Evolutionary conservation across 2,797 vertebrate genomes (phyloP).

Genomic region (Cyclura pinguis): DNA sequence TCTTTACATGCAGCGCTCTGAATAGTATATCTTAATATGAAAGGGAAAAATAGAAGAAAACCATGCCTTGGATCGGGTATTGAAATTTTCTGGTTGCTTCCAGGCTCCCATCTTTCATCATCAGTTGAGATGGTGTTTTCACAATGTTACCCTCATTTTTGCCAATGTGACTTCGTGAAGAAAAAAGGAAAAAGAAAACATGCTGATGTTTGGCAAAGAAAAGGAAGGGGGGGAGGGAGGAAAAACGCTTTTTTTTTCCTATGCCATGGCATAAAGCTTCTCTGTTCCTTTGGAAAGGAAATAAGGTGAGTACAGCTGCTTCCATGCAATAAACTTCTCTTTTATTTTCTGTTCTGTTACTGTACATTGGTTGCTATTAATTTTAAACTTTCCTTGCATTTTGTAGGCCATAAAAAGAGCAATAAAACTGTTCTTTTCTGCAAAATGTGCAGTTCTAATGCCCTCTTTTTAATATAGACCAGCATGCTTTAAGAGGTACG

Average conservation of each 20-base stretch:
- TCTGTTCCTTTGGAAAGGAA: slow-evolving; percentile 32
- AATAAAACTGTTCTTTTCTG: slow-evolving; percentile 62
- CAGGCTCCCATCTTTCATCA: background rate
- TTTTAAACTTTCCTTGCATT: slow-evolving; percentile 68
- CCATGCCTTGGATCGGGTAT: background rate
- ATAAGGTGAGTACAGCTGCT: slow-evolving; percentile 34
- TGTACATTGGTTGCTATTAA: slow-evolving; percentile 50
- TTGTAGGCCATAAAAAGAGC: slow-evolving; percentile 58
- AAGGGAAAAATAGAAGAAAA: background rate
- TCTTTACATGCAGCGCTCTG: background rate
- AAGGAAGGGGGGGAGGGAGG: background rate
- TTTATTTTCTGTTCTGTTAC: slow-evolving; percentile 60
- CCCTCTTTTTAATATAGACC: slow-evolving; percentile 48
- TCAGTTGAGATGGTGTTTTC: background rate
- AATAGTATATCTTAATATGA: background rate
- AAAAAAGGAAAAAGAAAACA: background rate
- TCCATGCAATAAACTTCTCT: slow-evolving; percentile 47
- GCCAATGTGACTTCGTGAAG: background rate
- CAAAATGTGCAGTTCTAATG: slow-evolving; percentile 40
- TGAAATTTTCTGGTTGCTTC: background rate
- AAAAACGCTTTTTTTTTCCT: background rate
- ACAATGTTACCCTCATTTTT: rapidly evolving
- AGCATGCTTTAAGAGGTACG: slow-evolving; percentile 44
- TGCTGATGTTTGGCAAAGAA: background rate
- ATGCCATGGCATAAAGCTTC: background rate